phyloP scores from a whole-genome alignment of 2,113 vertebrate genomes.

The Chloropsis hardwickii region DNA sequence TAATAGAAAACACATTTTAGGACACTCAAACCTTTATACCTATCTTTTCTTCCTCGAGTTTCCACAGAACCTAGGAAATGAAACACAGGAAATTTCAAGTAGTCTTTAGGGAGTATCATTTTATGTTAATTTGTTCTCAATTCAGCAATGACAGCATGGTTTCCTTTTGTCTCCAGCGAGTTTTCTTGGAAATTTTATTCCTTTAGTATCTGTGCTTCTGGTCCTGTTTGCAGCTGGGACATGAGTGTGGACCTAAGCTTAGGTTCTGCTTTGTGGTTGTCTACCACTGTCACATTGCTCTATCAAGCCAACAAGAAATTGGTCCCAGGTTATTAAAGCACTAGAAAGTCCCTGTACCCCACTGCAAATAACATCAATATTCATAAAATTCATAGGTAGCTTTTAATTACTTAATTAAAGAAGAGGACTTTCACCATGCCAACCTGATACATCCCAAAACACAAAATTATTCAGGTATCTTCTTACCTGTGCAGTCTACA shows the following conservation, averaged over 20 bases:
- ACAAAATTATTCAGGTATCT: not conserved
- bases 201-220: not conserved
- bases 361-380: not conserved
- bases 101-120: not conserved
- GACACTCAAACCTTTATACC: not conserved
- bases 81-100: not conserved
- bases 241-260: not conserved
- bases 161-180: not conserved
- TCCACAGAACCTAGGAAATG: not conserved
- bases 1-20: not conserved
- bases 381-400: not conserved
- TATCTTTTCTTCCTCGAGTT: not conserved
- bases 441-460: not conserved
- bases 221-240: not conserved
- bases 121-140: not conserved
- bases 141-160: not conserved
- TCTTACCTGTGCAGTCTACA: not conserved
- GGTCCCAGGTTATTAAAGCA: not conserved
- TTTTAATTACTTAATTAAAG: not conserved
- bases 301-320: not conserved
- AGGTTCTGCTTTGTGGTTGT: not conserved
- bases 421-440: not conserved
- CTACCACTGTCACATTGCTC: not conserved
- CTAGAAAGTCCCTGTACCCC: not conserved
- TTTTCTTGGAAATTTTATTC: not conserved